Evolutionary conservation across 1,140 invertebrate species (phyloP).

Genomic region (Tetraneura akinire): DNA sequence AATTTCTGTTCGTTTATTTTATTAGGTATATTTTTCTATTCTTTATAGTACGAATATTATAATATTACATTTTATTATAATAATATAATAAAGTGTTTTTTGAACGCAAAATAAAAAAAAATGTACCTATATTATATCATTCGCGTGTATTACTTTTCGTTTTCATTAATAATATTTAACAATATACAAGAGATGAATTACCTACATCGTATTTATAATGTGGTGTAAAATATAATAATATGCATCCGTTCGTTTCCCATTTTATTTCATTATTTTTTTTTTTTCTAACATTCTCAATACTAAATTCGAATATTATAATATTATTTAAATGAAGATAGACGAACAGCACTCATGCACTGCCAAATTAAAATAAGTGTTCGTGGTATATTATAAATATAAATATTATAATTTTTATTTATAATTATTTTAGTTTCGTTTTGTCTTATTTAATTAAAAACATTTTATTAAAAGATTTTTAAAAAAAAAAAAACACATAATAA

Average conservation of each 20-base stretch:
- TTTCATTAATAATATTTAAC: background rate
- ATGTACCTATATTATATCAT: too few relatives aligned
- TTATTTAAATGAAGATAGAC: slow-evolving; percentile 11
- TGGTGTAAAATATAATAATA: slow-evolving; percentile 16
- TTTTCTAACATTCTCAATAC: background rate
- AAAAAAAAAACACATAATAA: too few relatives aligned
- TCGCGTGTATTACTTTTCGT: background rate
- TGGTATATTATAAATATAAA: too few relatives aligned
- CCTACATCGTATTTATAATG: too few relatives aligned
- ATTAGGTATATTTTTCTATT: too few relatives aligned
- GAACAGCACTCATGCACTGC: slow-evolving; percentile 24
- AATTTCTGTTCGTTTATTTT: slow-evolving; percentile 7
- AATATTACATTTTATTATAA: background rate
- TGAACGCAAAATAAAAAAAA: background rate
- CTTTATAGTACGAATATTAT: background rate
- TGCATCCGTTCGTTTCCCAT: background rate
- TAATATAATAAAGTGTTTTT: slow-evolving; percentile 8
- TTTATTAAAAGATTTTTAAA: slow-evolving; percentile 12
- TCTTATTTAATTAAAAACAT: background rate
- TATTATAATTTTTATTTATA: background rate
- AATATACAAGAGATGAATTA: too few relatives aligned
- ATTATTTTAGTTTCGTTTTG: background rate
- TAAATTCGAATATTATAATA: slow-evolving; percentile 10
- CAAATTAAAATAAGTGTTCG: slow-evolving; percentile 1
- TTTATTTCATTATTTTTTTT: too few relatives aligned